phyloP scores from a whole-genome alignment of 2,888 invertebrate species.

The Epicampocera succincta region DNA sequence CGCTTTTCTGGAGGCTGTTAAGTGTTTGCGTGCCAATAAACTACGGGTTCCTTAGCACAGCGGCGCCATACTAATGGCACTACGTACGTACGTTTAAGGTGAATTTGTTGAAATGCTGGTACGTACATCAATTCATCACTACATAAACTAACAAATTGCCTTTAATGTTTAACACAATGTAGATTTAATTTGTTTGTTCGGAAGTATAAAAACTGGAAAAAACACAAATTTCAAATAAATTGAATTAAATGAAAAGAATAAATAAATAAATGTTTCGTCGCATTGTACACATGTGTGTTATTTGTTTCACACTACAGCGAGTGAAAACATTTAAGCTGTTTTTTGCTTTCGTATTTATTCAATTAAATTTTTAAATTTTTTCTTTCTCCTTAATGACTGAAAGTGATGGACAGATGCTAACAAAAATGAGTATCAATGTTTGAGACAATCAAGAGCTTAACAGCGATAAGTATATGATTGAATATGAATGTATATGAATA shows the following conservation, averaged over 20 bases:
- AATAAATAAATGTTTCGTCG: conserved; percentile 42
- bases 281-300: conserved; percentile 20
- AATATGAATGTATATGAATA: too few relatives aligned
- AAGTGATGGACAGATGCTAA: not conserved
- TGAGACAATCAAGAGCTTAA: too few relatives aligned
- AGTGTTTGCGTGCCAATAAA: too few relatives aligned
- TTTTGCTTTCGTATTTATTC: conserved; percentile 16
- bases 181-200: conserved; percentile 57
- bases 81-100: not conserved
- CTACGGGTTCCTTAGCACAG: too few relatives aligned
- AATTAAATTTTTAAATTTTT: conserved; percentile 40
- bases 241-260: conserved; percentile 48
- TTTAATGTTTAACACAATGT: conserved; percentile 63
- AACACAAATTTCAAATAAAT: conserved; percentile 48
- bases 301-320: conserved; percentile 31
- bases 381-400: too few relatives aligned
- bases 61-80: conserved; percentile 4
- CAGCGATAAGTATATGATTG: too few relatives aligned
- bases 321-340: conserved; percentile 4
- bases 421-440: not conserved
- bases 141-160: conserved; percentile 61
- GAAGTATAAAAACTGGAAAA: not conserved
- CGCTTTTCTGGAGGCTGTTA: too few relatives aligned
- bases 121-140: conserved; percentile 35
- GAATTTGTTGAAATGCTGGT: conserved; percentile 43